Evolutionary conservation across 2,888 invertebrate species (phyloP), one percentile per base, ranked within the genome.

Genomic region (Himalopsyche tibetana): DNA sequence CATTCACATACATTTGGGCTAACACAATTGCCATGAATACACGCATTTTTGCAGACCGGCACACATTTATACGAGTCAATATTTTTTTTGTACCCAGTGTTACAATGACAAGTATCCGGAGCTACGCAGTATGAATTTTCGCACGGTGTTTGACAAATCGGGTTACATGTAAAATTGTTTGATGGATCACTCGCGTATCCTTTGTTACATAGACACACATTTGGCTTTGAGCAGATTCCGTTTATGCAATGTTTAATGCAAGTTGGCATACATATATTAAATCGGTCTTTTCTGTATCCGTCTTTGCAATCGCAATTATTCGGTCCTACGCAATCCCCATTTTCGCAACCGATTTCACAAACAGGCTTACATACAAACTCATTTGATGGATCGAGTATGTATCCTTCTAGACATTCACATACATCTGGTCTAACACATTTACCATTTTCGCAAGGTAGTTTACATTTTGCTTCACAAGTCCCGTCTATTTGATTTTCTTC

Each of bases 301-400:
- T 63, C 63, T n/a, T 63, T 63, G 63, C 63, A 63, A n/a, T 63
- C 63, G 63, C 63, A 63, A 63, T 2, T 63, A 5, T 63, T 85
- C 0, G 90, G 90, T 6, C 89, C 89, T 12, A 89, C 82, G 82
- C 90, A 90, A 12, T 86, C 51, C 36, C 89, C 90, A 86, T 91
- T 89, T 1, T 85, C 88, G 89, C 90, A 90, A 28, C 63, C 63
- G 12, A 28, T 56, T 11, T 86, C 74, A 82, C 89, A 89, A 6
- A 63, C 19, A 4, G 89, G 89, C 5, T 12, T 79, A 45, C 89
- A 89, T 8, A 69, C 56, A 79, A 55, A 83, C 17, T 74, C 51
- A 51, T 81, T 40, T 9, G 5, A 38, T n/a, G 82, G 56, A 80
- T 80, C 82, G 79, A 79, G 28, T 83, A 17, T 82, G 79, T 86